Percentiles rank a stretch among this genome's conserved stretches.
Evolutionary conservation across 2,113 vertebrate genomes (phyloP).

Genomic region (Megaptera novaeangliae): DNA sequence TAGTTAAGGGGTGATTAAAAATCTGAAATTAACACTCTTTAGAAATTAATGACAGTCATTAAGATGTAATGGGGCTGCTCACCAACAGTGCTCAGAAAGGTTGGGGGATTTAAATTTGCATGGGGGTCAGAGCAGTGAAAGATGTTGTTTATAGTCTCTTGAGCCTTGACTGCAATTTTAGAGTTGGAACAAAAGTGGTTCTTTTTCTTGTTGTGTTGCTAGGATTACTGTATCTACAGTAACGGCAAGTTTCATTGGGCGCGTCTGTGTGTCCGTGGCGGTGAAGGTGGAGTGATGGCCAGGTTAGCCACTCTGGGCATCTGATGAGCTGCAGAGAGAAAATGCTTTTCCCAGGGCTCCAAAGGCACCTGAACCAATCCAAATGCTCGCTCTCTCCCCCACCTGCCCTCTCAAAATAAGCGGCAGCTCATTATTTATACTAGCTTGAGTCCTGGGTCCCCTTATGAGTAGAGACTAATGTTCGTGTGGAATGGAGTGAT

Average conservation of each 20-base stretch:
- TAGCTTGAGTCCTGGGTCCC: slow-evolving; percentile 79
- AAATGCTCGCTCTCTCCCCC: slow-evolving; percentile 25
- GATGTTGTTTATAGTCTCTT: slow-evolving; percentile 88
- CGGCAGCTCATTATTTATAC: slow-evolving; percentile 82
- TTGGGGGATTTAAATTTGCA: slow-evolving; percentile 92
- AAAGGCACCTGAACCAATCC: slow-evolving; percentile 43
- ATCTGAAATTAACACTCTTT: slow-evolving; percentile 96
- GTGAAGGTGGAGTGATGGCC: slow-evolving; percentile 73
- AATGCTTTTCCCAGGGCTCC: background rate
- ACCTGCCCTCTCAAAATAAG: slow-evolving; percentile 72
- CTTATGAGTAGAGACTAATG: slow-evolving; percentile 77
- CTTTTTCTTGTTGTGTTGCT: slow-evolving; percentile 76
- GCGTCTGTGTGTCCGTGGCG: slow-evolving; percentile 72
- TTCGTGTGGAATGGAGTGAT: slow-evolving; percentile 78
- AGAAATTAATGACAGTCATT: slow-evolving; percentile 94
- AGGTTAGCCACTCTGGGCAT: background rate
- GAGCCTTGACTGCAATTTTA: slow-evolving; percentile 85
- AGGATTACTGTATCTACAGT: slow-evolving; percentile 80
- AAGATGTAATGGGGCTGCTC: slow-evolving; percentile 94
- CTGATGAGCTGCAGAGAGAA: slow-evolving; percentile 28
- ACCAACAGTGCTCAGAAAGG: slow-evolving; percentile 88
- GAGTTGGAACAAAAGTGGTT: slow-evolving; percentile 84
- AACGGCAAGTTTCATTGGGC: slow-evolving; percentile 65
- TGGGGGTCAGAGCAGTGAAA: slow-evolving; percentile 90
- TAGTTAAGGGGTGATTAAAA: slow-evolving; percentile 95